Conservation (phyloP, 1,140 invertebrate genomes). For the Planococcus citri region DNA sequence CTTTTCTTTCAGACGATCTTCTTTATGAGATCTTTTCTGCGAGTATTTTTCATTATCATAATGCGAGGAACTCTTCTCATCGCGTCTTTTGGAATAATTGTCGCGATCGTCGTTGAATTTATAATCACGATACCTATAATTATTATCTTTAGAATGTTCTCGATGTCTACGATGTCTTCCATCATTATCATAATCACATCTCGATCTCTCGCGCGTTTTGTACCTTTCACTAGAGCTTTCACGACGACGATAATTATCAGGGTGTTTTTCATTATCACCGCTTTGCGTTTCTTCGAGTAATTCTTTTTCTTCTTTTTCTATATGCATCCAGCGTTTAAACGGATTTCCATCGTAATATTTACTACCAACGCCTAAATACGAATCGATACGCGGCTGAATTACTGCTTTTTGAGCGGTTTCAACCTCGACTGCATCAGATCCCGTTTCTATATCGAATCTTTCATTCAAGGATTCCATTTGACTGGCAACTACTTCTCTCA, state of each 20-base stretch:
- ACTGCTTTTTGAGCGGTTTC: neutral
- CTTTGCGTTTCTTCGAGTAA: neutral
- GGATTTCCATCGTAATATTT: conserved; percentile 10
- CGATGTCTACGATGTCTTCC: neutral
- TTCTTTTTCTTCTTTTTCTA: conserved; percentile 21
- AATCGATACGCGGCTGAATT: neutral
- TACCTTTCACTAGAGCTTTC: neutral
- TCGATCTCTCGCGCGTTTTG: neutral
- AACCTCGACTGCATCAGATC: neutral
- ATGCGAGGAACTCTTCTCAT: no score
- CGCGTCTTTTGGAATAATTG: no score
- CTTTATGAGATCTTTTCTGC: neutral
- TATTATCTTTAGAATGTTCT: neutral
- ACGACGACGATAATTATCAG: neutral
- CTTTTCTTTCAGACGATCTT: neutral
- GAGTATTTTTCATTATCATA: no score
- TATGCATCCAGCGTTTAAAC: conserved; percentile 18
- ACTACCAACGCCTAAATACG: conserved; percentile 18
- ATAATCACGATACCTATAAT: no score
- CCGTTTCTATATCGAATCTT: neutral
- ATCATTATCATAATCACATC: neutral
- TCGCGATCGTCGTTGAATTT: no score
- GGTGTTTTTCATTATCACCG: neutral
- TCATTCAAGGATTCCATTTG: conserved; percentile 17
- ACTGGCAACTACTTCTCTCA: conserved; percentile 22